A percentile compares a stretch with the other conserved stretches of the same genome.
phyloP scores from a whole-genome alignment of 1,140 invertebrate species.

The Planococcus citri region DNA sequence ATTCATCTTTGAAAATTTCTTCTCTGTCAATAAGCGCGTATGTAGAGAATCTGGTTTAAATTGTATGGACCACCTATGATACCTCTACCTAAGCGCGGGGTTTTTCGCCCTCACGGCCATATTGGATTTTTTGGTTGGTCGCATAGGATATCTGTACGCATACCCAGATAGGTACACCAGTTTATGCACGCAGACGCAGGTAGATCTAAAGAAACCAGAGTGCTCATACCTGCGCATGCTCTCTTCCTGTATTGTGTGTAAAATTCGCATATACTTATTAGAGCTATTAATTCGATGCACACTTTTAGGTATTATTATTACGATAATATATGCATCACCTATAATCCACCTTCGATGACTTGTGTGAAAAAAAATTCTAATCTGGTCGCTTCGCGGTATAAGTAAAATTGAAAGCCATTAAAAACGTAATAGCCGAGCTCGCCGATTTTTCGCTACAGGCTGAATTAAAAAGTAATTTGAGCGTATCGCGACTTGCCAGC shows the following conservation, averaged over 20 bases:
- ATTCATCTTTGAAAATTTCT: slow-evolving; percentile 10
- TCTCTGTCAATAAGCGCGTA: neutral
- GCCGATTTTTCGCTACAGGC: neutral
- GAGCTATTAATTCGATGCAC: no score
- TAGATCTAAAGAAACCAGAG: no score
- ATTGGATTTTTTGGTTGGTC: neutral
- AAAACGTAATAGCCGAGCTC: neutral
- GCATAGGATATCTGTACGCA: neutral
- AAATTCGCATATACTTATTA: no score
- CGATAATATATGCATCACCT: neutral
- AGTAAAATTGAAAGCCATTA: neutral
- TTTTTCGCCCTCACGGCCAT: neutral
- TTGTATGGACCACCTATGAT: slow-evolving; percentile 10
- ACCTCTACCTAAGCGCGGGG: neutral
- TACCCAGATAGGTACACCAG: no score
- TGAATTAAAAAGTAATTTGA: neutral
- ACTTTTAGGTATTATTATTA: no score
- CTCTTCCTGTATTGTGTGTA: no score
- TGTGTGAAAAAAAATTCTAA: neutral
- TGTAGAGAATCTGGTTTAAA: slow-evolving; percentile 6
- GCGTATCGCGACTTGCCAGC: neutral
- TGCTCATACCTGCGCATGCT: no score
- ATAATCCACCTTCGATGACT: neutral
- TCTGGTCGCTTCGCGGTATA: no score
- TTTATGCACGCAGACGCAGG: no score